phyloP scores from a whole-genome alignment of 2,797 vertebrate genomes.

The Mycteria americana region DNA sequence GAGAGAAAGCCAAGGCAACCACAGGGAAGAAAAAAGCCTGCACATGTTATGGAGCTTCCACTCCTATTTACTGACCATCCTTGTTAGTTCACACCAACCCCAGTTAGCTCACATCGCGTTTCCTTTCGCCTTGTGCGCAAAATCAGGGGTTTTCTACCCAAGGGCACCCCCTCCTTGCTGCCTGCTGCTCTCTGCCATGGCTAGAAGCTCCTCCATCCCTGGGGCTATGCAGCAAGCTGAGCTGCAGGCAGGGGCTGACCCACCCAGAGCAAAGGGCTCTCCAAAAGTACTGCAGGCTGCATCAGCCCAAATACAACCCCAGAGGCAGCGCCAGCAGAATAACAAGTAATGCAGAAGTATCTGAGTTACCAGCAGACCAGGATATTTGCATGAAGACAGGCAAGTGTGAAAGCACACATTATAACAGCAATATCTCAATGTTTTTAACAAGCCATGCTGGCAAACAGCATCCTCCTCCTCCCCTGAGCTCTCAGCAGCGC shows the following conservation, averaged over 20 bases:
- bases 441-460: neutral
- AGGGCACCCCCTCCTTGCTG: neutral
- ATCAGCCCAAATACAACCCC: neutral
- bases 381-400: neutral
- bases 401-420: neutral
- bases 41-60: neutral
- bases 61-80: neutral
- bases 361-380: neutral
- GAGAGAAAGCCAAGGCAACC: neutral
- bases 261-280: neutral
- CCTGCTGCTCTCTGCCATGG: neutral
- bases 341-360: neutral
- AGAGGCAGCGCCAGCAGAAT: neutral
- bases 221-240: neutral
- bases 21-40: neutral
- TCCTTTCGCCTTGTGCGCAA: neutral
- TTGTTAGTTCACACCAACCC: neutral
- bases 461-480: neutral
- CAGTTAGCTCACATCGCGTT: accelerated
- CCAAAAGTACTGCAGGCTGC: neutral
- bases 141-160: neutral
- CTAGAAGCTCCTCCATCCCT: neutral
- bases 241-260: neutral
- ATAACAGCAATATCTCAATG: neutral
- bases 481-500: neutral